These are phyloP conservation scores for Harpagifer antarcticus DNA, from an alignment of 2,797 vertebrate species.

Conservation along the genomic window DNA sequence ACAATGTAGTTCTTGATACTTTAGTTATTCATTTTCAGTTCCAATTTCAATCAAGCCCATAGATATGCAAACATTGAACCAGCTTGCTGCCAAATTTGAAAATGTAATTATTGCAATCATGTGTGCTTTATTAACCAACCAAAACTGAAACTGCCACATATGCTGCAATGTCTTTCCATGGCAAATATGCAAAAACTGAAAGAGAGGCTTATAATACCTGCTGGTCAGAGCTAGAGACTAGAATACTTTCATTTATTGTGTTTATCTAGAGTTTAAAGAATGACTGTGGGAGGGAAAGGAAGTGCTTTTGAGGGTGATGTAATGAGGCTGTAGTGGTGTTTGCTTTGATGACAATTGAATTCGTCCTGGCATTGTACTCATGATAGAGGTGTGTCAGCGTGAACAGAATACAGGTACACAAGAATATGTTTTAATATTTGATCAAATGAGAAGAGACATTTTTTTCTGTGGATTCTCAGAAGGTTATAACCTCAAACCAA, in stretches of 20 bases:
- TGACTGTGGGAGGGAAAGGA: conserved; percentile 33
- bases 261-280: conserved; percentile 25
- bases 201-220: conserved; percentile 4
- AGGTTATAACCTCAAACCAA: conserved; percentile 42
- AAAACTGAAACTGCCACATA: conserved; percentile 6
- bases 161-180: background rate
- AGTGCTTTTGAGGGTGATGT: conserved; percentile 50
- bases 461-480: conserved; percentile 27
- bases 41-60: conserved; percentile 11
- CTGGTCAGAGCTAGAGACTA: conserved; percentile 1
- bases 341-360: conserved; percentile 46
- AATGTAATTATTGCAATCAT: conserved; percentile 10
- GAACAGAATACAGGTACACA: conserved; percentile 8
- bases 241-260: conserved; percentile 15
- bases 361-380: conserved; percentile 25
- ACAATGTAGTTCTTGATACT: conserved; percentile 6
- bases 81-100: background rate
- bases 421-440: conserved; percentile 4
- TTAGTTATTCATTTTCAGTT: conserved; percentile 18
- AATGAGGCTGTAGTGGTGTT: conserved; percentile 46
- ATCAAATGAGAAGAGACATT: conserved; percentile 2
- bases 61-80: background rate
- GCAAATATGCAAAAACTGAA: background rate
- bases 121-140: conserved; percentile 11
- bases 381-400: conserved; percentile 23